Conservation (phyloP, 2,797 vertebrate species). For the Gastrophryne carolinensis region DNA sequence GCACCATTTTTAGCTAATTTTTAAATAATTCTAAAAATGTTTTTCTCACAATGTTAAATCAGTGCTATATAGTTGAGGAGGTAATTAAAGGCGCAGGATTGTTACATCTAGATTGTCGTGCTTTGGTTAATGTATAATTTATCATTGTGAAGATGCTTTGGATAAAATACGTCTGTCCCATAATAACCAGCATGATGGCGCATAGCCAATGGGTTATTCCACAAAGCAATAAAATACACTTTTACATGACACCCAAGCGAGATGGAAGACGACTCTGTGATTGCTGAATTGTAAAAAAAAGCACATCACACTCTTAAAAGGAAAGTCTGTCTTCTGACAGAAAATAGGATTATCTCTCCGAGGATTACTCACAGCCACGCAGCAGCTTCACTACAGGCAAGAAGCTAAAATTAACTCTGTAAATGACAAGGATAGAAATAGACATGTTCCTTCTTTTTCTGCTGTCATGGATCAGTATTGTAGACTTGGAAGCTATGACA, state of each 20-base stretch:
- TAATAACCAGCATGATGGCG: too few species aligned
- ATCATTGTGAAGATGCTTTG: too few species aligned
- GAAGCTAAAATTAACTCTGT: conserved; percentile 17
- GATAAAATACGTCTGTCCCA: too few species aligned
- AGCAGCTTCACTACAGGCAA: background rate
- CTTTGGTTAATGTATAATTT: too few species aligned
- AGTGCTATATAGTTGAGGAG: too few species aligned
- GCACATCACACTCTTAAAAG: conserved; percentile 4
- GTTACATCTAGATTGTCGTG: too few species aligned
- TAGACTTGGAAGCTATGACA: background rate
- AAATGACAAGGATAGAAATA: background rate
- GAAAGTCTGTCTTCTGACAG: conserved; percentile 18
- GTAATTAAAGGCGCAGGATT: too few species aligned
- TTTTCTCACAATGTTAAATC: too few species aligned
- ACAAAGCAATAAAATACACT: too few species aligned
- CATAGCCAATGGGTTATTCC: too few species aligned
- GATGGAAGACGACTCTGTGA: conserved; percentile 6
- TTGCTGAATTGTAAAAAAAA: background rate
- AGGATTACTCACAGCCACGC: conserved; percentile 16
- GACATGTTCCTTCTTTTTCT: background rate
- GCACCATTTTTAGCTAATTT: too few species aligned
- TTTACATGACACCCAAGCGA: background rate
- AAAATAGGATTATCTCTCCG: conserved; percentile 36
- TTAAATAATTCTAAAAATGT: too few species aligned
- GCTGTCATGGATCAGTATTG: background rate